phyloP scores from a whole-genome alignment of 2,888 invertebrate genomes.

The Phragmatobia fuliginosa region DNA sequence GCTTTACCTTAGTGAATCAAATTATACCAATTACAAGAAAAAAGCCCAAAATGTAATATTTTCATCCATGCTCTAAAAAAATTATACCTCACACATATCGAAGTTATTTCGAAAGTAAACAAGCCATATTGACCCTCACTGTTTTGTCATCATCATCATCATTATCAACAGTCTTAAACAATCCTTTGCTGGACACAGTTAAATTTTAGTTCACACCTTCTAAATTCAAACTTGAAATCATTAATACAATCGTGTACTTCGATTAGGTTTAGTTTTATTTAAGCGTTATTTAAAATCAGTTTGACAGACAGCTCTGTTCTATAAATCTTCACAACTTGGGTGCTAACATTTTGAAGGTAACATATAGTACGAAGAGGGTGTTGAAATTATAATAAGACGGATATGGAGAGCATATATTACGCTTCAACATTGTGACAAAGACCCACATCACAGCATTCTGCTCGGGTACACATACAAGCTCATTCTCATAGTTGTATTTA shows the following conservation, averaged over 20 bases:
- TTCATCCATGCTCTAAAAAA: no score
- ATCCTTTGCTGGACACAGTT: no score
- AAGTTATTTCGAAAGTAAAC: no score
- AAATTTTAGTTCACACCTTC: no score
- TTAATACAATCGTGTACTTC: neutral
- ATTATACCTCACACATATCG: no score
- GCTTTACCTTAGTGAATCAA: no score
- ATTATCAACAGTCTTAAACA: no score
- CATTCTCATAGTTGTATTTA: neutral
- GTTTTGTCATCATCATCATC: no score
- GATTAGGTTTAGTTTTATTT: neutral
- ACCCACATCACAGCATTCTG: conserved; percentile 53
- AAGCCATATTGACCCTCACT: no score
- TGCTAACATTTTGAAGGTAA: conserved; percentile 31
- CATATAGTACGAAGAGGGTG: conserved; percentile 40
- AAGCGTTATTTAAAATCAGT: neutral
- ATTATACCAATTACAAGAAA: no score
- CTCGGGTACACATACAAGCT: conserved; percentile 26
- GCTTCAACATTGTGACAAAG: conserved; percentile 30
- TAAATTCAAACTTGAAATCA: neutral
- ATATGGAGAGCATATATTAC: conserved; percentile 47
- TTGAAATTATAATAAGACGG: conserved; percentile 49
- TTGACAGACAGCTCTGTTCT: conserved; percentile 6
- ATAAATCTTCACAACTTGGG: conserved; percentile 12
- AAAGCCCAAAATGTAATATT: no score